Evolutionary conservation across 2,113 vertebrate genomes (phyloP).

Genomic region (Deroptyus accipitrinus): DNA sequence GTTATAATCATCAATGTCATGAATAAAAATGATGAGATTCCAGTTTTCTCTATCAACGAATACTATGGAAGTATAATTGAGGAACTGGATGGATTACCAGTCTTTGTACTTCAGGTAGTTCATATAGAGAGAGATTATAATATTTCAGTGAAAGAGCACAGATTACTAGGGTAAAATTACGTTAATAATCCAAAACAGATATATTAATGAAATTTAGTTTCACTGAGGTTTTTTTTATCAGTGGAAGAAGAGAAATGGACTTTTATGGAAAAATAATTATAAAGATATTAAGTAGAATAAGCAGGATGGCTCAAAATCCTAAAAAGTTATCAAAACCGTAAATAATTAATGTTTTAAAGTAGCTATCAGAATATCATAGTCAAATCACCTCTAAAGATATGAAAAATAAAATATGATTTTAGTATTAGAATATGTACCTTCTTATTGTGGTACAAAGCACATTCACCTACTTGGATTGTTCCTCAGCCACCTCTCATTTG

Average conservation of each 20-base stretch:
- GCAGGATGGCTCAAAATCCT: neutral
- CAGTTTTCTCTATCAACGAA: slow-evolving; percentile 84
- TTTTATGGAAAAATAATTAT: neutral
- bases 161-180: neutral
- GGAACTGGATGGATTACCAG: slow-evolving; percentile 82
- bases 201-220: neutral
- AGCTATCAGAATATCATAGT: neutral
- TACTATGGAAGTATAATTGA: slow-evolving; percentile 89
- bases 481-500: neutral
- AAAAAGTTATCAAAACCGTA: neutral
- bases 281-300: neutral
- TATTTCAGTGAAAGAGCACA: neutral
- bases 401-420: neutral
- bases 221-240: neutral
- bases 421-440: neutral
- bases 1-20: slow-evolving; percentile 79
- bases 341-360: neutral
- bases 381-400: neutral
- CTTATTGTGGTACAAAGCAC: neutral
- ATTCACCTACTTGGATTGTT: neutral
- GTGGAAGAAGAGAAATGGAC: neutral
- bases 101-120: slow-evolving; percentile 87
- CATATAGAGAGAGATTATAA: neutral
- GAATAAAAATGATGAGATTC: slow-evolving; percentile 90
- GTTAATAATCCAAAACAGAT: neutral